These are phyloP conservation scores for Galeopsomyia nigrocyanea DNA, from an alignment of 2,888 invertebrate species.

Conservation along the genomic window DNA sequence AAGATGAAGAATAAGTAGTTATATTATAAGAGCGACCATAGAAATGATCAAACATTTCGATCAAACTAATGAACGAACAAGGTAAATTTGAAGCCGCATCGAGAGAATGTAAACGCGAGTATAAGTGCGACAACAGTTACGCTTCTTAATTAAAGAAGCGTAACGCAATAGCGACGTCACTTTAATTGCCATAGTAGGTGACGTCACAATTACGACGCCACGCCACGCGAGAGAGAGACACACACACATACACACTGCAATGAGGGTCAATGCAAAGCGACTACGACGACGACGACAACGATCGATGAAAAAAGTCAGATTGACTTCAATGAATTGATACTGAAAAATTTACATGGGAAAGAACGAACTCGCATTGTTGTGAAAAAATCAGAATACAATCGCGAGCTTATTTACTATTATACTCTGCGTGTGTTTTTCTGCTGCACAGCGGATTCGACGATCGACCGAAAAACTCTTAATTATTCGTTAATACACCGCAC, in stretches of 20 bases:
- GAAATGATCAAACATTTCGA: constrained; percentile 1
- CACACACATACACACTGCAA: no score
- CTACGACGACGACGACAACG: no score
- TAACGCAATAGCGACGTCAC: constrained; percentile 42
- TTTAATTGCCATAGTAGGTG: constrained; percentile 47
- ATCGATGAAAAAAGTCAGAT: not conserved
- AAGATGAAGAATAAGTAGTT: no score
- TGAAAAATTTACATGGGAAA: constrained; percentile 5
- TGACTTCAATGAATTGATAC: not conserved
- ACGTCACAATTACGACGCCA: constrained; percentile 48
- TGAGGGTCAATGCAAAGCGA: constrained; percentile 47
- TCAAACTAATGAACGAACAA: not conserved
- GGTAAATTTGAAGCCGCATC: constrained; percentile 17
- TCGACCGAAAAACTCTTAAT: no score
- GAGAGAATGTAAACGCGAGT: constrained; percentile 35
- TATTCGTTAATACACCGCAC: no score
- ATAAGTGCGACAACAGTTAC: constrained; percentile 22
- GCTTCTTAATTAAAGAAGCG: constrained; percentile 24
- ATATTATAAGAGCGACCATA: not conserved
- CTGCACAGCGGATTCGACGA: no score
- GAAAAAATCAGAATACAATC: no score
- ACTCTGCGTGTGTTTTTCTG: no score
- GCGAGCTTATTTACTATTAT: no score
- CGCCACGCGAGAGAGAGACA: constrained; percentile 8
- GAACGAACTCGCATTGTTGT: not conserved